Base-by-base conservation (phyloP, 2,113 vertebrate species). In the Chrysochloris asiatica region DNA sequence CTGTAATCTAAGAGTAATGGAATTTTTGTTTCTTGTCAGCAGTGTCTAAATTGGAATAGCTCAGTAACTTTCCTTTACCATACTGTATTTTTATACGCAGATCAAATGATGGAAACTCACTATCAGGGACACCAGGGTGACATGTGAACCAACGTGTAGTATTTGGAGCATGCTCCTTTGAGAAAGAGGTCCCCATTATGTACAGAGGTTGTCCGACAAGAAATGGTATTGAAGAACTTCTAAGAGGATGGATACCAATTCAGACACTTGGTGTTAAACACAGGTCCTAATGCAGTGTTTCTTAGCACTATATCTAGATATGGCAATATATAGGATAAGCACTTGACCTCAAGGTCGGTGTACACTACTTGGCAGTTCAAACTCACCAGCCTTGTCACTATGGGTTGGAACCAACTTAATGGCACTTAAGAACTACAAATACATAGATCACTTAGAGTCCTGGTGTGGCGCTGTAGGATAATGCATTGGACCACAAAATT, bases 21-120 rank as follows among this genome's bases (percentile, higher is more conserved):
- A 16, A 30, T 88, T 78, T 84, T 92, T 59, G 21, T 76, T 87
- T 82, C 63, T 91, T 90, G 36, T 76, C 76, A 67, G 47, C 36
- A 71, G 30, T 79, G 22, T 83, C 30, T 93, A 45, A 84, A 30
- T 75, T 75, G 67, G 17, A 22, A 52, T 71, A 11, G 16, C 84
- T 24, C n/a, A 50, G 2, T 69, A 30, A 33, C n/a, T 43, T 65
- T 50, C n/a, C 22, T 30, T 6, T 2, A 59, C 22, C 67, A 10
- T 38, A 61, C 52, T 54, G 65, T 75, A 71, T 43, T 83, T 88
- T 89, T 79, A n/a, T 63, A 63, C 13, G 52, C 28, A 5, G 54
- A 21, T 77, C 36, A 71, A 36, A 48, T 45, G 8, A 28, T 75
- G 59, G 54, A 47, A 80, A 61, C 56, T 76, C 48, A 28, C 50